Base-by-base conservation (phyloP, 2,888 invertebrate species). In the Onthophagus sagittarius region DNA sequence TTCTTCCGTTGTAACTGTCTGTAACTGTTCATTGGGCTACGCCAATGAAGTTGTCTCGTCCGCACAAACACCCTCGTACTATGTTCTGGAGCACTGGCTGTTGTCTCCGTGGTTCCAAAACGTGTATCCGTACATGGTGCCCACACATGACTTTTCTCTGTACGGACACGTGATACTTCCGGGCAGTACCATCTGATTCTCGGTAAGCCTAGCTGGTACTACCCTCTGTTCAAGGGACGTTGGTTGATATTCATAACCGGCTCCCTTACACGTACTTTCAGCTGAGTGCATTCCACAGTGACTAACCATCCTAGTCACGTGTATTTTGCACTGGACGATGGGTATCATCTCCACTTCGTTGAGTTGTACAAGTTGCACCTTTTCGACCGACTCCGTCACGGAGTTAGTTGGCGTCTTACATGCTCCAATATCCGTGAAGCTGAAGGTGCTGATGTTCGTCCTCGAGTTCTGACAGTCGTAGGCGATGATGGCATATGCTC, bases 271-370 rank as follows among this genome's bases (percentile, higher is more conserved):
- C 3, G 32, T 7, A 39, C 15, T 71, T 13, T 71, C 71, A 6
- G n/a, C 33, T 9, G 71, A 71, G 23, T 71, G 71, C 71, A 71
- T 71, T 4, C 71, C 71, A 14, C 71, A 71, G 32, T 64, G 33
- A 15, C 32, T 62, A 23, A 71, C 63, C 5, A 62, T 1, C 31
- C 71, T 23, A 7, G 64, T 71, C n/a, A 71, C 33, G 63, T 71
- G 71, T 31, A 71, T 71, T n/a, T 71, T 71, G 39, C 71, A 71
- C 23, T 71, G 71, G 9, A 71, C 3, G 2, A 64, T 63, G 9
- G 71, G 62, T 15, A 71, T 31, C 63, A 63, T 13, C 14, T 70
- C 70, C n/a, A 33, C 33, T 9, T 70, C 70, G n/a, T n/a, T n/a
- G n/a, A n/a, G n/a, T n/a, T n/a, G n/a, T n/a, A n/a, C n/a, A n/a